Evolutionary conservation across 2,797 vertebrate genomes (phyloP).

Genomic region (Chaetodon trifasciatus): DNA sequence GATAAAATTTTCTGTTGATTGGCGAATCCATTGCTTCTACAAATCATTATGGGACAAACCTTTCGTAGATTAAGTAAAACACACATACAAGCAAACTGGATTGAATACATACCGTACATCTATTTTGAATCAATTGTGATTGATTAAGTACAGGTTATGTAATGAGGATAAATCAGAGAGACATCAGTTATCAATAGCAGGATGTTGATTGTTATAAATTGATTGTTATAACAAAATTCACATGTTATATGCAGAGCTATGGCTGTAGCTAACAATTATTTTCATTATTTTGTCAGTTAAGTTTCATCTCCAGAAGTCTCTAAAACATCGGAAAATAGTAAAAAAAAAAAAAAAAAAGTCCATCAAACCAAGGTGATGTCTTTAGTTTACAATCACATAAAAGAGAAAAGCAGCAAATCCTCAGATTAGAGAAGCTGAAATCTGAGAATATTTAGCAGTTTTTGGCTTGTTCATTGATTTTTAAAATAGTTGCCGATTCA

Average conservation of each 20-base stretch:
- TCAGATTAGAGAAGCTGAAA: neutral
- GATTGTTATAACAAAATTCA: neutral
- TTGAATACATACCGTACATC: neutral
- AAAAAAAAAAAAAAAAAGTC: neutral
- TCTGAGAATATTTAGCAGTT: neutral
- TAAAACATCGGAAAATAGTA: neutral
- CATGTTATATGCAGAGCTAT: neutral
- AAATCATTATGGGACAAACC: accelerated
- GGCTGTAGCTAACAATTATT: neutral
- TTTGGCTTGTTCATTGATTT: neutral
- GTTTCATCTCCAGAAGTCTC: neutral
- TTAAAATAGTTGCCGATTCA: neutral
- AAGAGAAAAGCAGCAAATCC: conserved; percentile 4
- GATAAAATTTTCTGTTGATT: neutral
- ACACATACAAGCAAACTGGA: neutral
- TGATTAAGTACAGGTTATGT: neutral
- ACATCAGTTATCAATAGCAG: neutral
- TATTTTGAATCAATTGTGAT: neutral
- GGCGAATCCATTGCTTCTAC: neutral
- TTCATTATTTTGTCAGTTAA: neutral
- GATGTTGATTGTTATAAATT: neutral
- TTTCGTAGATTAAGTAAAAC: neutral
- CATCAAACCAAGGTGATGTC: neutral
- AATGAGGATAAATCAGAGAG: neutral
- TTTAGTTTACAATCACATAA: neutral